These are phyloP conservation scores for Cynaeus angustus DNA, from an alignment of 2,888 invertebrate species.

Conservation along the genomic window DNA sequence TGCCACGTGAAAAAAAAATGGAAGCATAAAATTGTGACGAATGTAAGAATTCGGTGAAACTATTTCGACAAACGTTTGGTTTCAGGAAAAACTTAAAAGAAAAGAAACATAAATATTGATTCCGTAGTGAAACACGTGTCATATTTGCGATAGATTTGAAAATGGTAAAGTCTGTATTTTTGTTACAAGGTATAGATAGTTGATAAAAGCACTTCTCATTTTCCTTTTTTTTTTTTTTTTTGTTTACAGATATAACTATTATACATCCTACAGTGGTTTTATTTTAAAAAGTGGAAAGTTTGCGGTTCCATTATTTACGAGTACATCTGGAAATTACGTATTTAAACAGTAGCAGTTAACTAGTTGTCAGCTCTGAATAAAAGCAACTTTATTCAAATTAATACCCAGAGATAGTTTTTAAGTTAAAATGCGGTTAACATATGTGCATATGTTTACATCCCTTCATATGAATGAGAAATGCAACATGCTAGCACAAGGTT, in stretches of 20 bases:
- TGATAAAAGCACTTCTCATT: no score
- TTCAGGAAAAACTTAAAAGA: no score
- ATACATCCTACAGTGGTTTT: neutral
- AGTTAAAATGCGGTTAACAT: conserved; percentile 40
- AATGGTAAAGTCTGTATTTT: no score
- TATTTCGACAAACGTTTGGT: no score
- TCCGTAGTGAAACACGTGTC: no score
- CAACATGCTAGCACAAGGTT: conserved; percentile 21
- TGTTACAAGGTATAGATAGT: no score
- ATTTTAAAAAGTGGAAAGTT: neutral
- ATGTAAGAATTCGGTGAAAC: neutral
- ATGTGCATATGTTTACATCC: conserved; percentile 38
- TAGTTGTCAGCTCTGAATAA: conserved; percentile 31
- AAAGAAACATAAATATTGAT: no score
- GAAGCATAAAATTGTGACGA: no score
- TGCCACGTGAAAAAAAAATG: no score
- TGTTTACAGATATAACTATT: no score
- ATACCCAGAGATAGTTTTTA: conserved; percentile 39
- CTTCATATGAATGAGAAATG: conserved; percentile 41
- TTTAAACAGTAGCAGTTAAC: conserved; percentile 36
- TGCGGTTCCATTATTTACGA: conserved; percentile 11
- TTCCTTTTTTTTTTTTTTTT: no score
- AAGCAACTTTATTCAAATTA: conserved; percentile 39
- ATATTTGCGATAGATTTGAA: no score
- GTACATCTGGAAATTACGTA: conserved; percentile 10